These are phyloP conservation scores for Oncorhynchus gorbuscha DNA, from an alignment of 2,113 vertebrate genomes.

Conservation along the genomic window DNA sequence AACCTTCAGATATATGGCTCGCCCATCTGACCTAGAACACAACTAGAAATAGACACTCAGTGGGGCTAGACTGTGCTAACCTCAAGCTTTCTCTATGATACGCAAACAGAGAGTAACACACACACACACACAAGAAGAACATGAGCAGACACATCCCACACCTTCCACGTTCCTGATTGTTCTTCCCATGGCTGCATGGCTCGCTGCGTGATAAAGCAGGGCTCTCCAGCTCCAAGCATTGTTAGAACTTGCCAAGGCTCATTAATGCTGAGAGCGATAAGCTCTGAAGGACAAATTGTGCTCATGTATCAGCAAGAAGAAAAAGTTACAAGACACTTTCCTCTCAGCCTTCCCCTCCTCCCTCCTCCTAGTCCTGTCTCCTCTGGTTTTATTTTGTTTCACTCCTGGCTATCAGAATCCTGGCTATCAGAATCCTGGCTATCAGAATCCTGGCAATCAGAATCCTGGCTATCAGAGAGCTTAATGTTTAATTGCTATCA, in stretches of 20 bases:
- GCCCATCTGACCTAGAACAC: constrained; percentile 85
- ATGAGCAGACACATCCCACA: constrained; percentile 64
- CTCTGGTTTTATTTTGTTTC: constrained; percentile 59
- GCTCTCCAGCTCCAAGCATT: constrained; percentile 71
- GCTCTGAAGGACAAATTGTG: constrained; percentile 79
- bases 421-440: no score
- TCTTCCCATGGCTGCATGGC: constrained; percentile 48
- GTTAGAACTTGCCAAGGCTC: constrained; percentile 78
- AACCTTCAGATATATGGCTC: constrained; percentile 88
- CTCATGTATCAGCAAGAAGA: constrained; percentile 65
- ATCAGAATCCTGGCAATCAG: no score
- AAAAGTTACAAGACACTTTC: constrained; percentile 48
- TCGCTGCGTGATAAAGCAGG: constrained; percentile 61
- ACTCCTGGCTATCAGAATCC: no score
- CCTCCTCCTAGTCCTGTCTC: constrained; percentile 16
- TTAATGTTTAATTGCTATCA: constrained; percentile 69
- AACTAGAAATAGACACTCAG: constrained; percentile 56
- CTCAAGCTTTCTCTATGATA: constrained; percentile 32
- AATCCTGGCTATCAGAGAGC: constrained; percentile 51
- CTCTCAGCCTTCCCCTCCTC: constrained; percentile 24
- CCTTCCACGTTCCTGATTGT: constrained; percentile 61
- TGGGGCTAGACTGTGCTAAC: constrained; percentile 70
- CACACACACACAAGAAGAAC: constrained; percentile 37
- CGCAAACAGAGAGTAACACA: constrained; percentile 19
- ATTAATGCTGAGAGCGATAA: constrained; percentile 78